phyloP scores from a whole-genome alignment of 2,797 vertebrate genomes.

The Neomorphus geoffroyi region DNA sequence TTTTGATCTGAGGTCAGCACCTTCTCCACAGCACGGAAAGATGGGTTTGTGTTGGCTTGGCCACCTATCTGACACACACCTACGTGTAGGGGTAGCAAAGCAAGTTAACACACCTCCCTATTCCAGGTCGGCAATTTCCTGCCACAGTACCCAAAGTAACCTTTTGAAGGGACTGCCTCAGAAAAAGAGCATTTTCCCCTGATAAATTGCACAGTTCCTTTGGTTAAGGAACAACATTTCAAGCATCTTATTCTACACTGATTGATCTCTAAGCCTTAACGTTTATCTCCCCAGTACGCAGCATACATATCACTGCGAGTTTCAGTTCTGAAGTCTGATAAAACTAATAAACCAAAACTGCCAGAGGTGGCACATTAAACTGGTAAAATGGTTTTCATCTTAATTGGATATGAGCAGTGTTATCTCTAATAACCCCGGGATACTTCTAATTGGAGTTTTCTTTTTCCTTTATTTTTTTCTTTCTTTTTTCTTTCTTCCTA shows the following conservation, averaged over 20 bases:
- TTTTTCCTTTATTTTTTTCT: slow-evolving; percentile 18
- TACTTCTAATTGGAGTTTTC: slow-evolving; percentile 82
- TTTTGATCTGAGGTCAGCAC: neutral
- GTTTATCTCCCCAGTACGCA: slow-evolving; percentile 70
- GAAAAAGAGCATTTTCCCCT: neutral
- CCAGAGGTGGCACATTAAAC: slow-evolving; percentile 84
- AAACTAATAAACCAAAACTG: slow-evolving; percentile 83
- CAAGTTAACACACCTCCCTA: neutral
- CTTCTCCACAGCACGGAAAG: neutral
- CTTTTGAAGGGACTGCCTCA: neutral
- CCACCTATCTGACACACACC: neutral
- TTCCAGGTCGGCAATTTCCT: neutral
- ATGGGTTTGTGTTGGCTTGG: neutral
- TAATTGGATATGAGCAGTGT: slow-evolving; percentile 83
- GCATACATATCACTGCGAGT: slow-evolving; percentile 71
- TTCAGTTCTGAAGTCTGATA: slow-evolving; percentile 80
- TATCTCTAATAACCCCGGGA: slow-evolving; percentile 83
- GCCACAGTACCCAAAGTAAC: neutral
- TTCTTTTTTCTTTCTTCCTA: slow-evolving; percentile 21
- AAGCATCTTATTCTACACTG: slow-evolving; percentile 72
- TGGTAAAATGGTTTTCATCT: slow-evolving; percentile 83
- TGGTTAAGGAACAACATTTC: slow-evolving; percentile 70
- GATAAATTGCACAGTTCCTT: neutral
- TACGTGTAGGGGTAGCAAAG: neutral
- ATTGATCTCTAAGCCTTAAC: slow-evolving; percentile 72